Evolutionary conservation across 2,888 invertebrate genomes (phyloP).

Genomic region (Choreutis nemorana): DNA sequence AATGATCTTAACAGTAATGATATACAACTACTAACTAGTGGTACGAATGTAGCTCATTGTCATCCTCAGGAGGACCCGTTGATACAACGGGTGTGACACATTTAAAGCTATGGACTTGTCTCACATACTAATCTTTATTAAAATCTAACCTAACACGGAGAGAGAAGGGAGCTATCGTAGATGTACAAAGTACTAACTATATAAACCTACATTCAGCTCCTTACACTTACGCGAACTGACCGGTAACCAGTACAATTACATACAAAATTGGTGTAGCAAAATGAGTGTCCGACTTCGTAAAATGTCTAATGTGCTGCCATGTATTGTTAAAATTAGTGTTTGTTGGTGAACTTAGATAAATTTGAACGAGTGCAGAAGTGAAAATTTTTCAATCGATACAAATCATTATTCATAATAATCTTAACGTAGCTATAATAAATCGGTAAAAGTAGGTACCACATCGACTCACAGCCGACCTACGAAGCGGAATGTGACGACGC

Average conservation of each 20-base stretch:
- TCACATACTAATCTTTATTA: conserved; percentile 52
- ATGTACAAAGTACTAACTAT: conserved; percentile 54
- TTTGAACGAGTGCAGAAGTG: conserved; percentile 54
- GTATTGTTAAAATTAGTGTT: conserved; percentile 49
- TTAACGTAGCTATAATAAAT: conserved; percentile 23
- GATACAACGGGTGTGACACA: conserved; percentile 61
- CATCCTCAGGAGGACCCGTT: conserved; percentile 52
- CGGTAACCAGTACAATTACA: conserved; percentile 49
- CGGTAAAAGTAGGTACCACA: conserved; percentile 29
- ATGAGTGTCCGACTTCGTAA: conserved; percentile 48
- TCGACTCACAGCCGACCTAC: conserved; percentile 29
- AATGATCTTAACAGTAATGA: conserved; percentile 62
- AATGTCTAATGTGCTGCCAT: conserved; percentile 50
- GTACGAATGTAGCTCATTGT: conserved; percentile 52
- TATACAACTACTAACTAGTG: conserved; percentile 59
- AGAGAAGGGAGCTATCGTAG: conserved; percentile 54
- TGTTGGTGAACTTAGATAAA: conserved; percentile 38
- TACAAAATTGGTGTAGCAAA: conserved; percentile 56
- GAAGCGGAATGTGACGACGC: conserved; percentile 34
- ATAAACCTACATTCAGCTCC: conserved; percentile 50
- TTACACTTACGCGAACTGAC: conserved; percentile 48
- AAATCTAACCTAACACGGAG: conserved; percentile 58
- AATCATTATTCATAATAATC: conserved; percentile 30
- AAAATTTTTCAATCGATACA: conserved; percentile 38
- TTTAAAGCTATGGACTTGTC: conserved; percentile 66